These are phyloP conservation scores for Oxyteleia sp. DNA, from an alignment of 2,888 invertebrate genomes.

Conservation along the genomic window DNA sequence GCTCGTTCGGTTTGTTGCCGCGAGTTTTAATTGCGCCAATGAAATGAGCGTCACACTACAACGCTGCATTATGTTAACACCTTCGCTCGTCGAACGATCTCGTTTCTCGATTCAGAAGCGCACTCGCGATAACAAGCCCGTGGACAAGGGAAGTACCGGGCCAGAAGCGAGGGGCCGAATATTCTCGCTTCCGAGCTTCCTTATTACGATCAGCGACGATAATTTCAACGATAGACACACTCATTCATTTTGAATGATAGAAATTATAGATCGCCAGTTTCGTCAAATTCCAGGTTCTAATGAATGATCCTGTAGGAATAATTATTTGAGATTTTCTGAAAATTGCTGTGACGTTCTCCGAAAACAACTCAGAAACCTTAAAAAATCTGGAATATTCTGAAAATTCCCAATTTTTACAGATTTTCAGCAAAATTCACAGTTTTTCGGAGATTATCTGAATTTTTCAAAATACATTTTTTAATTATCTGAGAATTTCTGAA, in stretches of 20 bases:
- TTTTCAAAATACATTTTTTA: too few species aligned
- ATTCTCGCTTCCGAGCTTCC: conserved; percentile 61
- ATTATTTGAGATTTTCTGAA: too few species aligned
- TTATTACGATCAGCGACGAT: conserved; percentile 71
- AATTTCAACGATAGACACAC: background rate
- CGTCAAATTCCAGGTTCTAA: background rate
- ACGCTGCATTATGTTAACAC: conserved; percentile 69
- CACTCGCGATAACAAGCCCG: conserved; percentile 70
- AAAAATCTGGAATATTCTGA: too few species aligned
- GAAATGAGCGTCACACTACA: conserved; percentile 50
- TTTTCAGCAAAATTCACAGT: too few species aligned
- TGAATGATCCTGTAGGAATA: too few species aligned
- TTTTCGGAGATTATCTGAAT: too few species aligned
- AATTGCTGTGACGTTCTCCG: too few species aligned
- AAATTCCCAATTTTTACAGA: too few species aligned
- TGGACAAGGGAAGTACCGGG: too few species aligned
- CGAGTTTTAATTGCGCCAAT: conserved; percentile 55
- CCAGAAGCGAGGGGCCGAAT: conserved; percentile 9
- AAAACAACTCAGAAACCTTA: too few species aligned
- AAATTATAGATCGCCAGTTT: conserved; percentile 9
- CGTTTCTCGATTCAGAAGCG: conserved; percentile 54
- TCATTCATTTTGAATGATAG: conserved; percentile 9
- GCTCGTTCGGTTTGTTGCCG: conserved; percentile 41
- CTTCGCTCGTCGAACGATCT: too few species aligned
- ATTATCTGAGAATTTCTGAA: too few species aligned